Base-by-base conservation (phyloP, 1,140 invertebrate genomes). In the Atta cephalotes region DNA sequence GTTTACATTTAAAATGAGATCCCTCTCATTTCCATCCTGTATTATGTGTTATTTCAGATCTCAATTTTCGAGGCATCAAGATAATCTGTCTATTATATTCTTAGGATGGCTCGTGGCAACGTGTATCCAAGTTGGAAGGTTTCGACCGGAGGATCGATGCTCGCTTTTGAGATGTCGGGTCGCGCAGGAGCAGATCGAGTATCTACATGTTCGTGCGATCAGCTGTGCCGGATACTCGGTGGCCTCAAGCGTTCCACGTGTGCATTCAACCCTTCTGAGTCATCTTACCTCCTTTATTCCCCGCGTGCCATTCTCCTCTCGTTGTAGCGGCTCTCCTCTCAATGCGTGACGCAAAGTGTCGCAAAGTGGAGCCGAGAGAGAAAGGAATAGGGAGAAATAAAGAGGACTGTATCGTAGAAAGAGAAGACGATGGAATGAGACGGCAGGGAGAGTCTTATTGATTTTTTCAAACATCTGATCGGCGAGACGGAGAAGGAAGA, bases 381-480 rank as follows among this genome's bases (percentile, higher is more conserved):
- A 63, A 35, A 28, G 65, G 10, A 39, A 12, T 21, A 51, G 71
- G 21, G 51, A 3, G 28, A 65, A 35, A 86, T 45, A 21, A 35
- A 78, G 66, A 71, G 10, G 25, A 53, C 45, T 14, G 49, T 49
- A 12, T 4, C 51, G 28, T 18, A 56, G 28, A 72, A 31, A 76
- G 28, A 72, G 60, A 66, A 76, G 66, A 14, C 16, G 60, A 49
- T 56, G n/a, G 28, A 60, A 53, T 21, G 51, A 81, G 56, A 18
- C 21, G n/a, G 58, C 68, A 76, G 88, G 58, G 79, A 89, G 79
- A 74, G 79, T 89, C 35, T 87, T 89, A 90, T 90, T 90, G 89
- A 90, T 90, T 85, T 90, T 87, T 85, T 87, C 62, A 10, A 90
- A 90, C 85, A 88, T 89, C 88, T 89, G 89, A 90, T 90, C 89